phyloP scores from a whole-genome alignment of 2,113 vertebrate species.

The Rousettus leschenaultii region DNA sequence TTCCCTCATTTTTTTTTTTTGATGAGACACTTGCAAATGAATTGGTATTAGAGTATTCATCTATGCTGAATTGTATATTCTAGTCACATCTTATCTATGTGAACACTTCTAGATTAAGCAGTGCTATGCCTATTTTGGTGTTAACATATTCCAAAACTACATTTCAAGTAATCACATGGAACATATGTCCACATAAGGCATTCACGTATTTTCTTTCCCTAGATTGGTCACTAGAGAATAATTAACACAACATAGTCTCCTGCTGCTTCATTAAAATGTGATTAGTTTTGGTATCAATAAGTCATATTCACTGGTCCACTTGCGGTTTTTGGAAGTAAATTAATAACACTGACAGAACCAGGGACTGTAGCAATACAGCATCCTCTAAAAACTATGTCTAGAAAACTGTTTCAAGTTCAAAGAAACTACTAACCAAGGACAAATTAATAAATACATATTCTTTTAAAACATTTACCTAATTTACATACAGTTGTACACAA shows the following conservation, averaged over 20 bases:
- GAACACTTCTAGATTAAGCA: background rate
- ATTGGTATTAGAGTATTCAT: background rate
- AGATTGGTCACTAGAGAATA: constrained; percentile 34
- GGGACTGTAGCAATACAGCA: background rate
- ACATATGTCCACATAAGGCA: background rate
- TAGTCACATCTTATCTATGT: background rate
- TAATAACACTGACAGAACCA: background rate
- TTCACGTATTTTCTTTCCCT: constrained; percentile 22
- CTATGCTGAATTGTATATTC: background rate
- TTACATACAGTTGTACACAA: background rate
- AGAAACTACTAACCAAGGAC: background rate
- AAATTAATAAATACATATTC: background rate
- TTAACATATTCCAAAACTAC: background rate
- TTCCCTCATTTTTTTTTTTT: background rate
- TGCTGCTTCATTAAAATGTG: constrained; percentile 55
- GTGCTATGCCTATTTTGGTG: background rate
- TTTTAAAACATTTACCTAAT: background rate
- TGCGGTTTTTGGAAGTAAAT: constrained; percentile 1
- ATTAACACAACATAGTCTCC: constrained; percentile 38
- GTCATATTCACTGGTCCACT: constrained; percentile 25
- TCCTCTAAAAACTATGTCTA: background rate
- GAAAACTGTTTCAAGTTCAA: background rate
- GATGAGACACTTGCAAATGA: background rate
- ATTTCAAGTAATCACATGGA: background rate
- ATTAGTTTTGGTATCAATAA: constrained; percentile 48